Conservation (phyloP, 2,888 invertebrate species). For the Drosophila kambysellisi region DNA sequence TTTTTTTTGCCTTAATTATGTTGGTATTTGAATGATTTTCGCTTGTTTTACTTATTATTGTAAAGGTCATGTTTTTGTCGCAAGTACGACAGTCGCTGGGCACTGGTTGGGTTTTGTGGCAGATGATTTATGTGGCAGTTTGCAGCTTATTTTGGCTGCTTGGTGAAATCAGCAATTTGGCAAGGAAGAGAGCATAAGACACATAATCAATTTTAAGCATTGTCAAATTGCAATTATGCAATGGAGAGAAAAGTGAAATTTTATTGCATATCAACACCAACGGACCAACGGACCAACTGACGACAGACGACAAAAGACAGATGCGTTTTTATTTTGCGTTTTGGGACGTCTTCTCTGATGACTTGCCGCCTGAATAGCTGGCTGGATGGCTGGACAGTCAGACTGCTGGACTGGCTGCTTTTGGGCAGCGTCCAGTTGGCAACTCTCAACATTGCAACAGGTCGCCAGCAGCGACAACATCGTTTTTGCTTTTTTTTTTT, state of each 20-base stretch:
- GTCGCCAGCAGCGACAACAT: slow-evolving; percentile 42
- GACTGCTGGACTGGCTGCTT: slow-evolving; percentile 18
- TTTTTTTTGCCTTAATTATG: neutral
- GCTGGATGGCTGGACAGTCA: slow-evolving; percentile 15
- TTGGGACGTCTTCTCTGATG: slow-evolving; percentile 70
- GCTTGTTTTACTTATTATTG: slow-evolving; percentile 16
- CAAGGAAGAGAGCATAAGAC: slow-evolving; percentile 61
- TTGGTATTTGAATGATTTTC: slow-evolving; percentile 4
- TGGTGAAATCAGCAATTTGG: slow-evolving; percentile 62
- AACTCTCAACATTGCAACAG: slow-evolving; percentile 76
- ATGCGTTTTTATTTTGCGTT: slow-evolving; percentile 48
- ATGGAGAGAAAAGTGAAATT: slow-evolving; percentile 77
- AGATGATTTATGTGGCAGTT: slow-evolving; percentile 58
- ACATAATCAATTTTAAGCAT: slow-evolving; percentile 79
- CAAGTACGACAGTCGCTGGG: slow-evolving; percentile 27
- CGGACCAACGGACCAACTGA: slow-evolving; percentile 27
- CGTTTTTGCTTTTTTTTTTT: slow-evolving; percentile 1
- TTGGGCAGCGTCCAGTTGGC: slow-evolving; percentile 57
- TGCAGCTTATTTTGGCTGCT: slow-evolving; percentile 62
- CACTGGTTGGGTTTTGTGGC: slow-evolving; percentile 17
- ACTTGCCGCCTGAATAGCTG: slow-evolving; percentile 54
- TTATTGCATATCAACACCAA: slow-evolving; percentile 76
- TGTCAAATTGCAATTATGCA: slow-evolving; percentile 81
- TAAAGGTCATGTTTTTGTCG: slow-evolving; percentile 14
- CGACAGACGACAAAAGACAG: slow-evolving; percentile 43